Evolutionary conservation across 2,113 vertebrate genomes (phyloP).

Genomic region (Lampris incognitus): DNA sequence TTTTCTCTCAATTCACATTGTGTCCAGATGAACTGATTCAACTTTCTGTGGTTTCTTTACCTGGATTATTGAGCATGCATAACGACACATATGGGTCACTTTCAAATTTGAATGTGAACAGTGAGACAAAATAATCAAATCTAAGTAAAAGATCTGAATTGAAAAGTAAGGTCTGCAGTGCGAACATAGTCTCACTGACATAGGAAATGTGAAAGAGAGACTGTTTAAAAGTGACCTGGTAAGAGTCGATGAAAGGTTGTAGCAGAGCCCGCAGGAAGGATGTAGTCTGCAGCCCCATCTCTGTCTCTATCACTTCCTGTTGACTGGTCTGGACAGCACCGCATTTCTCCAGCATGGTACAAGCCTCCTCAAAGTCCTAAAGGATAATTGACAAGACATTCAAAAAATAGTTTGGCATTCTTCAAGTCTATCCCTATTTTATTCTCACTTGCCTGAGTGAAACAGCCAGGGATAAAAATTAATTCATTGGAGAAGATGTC

Average conservation of each 20-base stretch:
- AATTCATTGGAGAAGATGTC: slow-evolving; percentile 91
- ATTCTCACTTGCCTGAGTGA: slow-evolving; percentile 75
- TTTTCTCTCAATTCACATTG: too few species aligned
- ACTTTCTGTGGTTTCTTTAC: too few species aligned
- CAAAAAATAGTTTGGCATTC: not conserved
- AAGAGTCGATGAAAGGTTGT: slow-evolving; percentile 91
- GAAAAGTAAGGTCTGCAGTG: too few species aligned
- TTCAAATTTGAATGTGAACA: too few species aligned
- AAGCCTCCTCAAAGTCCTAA: slow-evolving; percentile 97
- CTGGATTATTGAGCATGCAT: too few species aligned
- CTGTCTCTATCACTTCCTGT: slow-evolving; percentile 81
- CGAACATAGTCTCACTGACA: not conserved
- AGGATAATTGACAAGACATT: not conserved
- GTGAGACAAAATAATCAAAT: too few species aligned
- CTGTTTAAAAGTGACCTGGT: slow-evolving; percentile 82
- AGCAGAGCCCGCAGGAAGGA: slow-evolving; percentile 87
- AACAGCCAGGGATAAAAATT: slow-evolving; percentile 88
- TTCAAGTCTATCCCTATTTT: too few species aligned
- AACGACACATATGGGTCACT: too few species aligned
- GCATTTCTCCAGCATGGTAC: slow-evolving; percentile 86
- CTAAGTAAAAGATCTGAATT: too few species aligned
- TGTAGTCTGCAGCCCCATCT: slow-evolving; percentile 74
- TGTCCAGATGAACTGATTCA: too few species aligned
- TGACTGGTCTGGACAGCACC: slow-evolving; percentile 78
- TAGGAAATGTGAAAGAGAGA: not conserved